Base-by-base conservation (phyloP, 2,113 vertebrate species). In the Psilopogon haemacephalus region DNA sequence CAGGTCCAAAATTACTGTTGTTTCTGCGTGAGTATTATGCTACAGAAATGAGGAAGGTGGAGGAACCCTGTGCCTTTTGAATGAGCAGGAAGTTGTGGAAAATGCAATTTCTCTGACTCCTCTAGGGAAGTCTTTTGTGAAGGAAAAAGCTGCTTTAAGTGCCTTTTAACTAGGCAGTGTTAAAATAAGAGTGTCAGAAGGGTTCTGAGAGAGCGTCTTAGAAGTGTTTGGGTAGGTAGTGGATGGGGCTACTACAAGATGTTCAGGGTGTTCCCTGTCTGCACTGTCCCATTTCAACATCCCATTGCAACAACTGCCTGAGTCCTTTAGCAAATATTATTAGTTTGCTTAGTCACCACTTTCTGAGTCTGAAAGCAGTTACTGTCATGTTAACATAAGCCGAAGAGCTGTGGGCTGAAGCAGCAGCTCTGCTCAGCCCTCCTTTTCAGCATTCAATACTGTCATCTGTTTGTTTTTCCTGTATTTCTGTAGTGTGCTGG, bases 361-460 rank as follows among this genome's bases (percentile, higher is more conserved):
- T 67, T 42, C 8, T 30, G 67, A 76, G 27, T 30, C 23, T 69
- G 59, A 58, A 87, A 81, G 58, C 58, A 44, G 38, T 73, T 76
- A 16, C 54, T 60, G 26, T 83, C 72, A 20, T 73, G 21, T 62
- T 76, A 84, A 52, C 50, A 13, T 64, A 68, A 71, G 52, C 21
- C 24, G 4, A 63, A 90, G 50, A 73, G 52, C 37, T 23, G 42
- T 50, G 46, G 30, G 35, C 60, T 86, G 77, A 77, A 67, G 33
- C 52, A 13, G 26, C 46, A 37, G 72, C 35, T 69, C 59, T 76
- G 21, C 37, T 86, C 42, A 91, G 68, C 50, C 11, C 19, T 69
- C 0, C 48, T 0, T 55, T 86, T 80, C 26, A 73, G 32, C 28
- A 14, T 59, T 74, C 15, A 33, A 0, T 9, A 20, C 9, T 12